Percentiles rank a stretch among this genome's conserved stretches.
Evolutionary conservation across 2,888 invertebrate genomes (phyloP).

Genomic region (Carpatolechia fugitivella): DNA sequence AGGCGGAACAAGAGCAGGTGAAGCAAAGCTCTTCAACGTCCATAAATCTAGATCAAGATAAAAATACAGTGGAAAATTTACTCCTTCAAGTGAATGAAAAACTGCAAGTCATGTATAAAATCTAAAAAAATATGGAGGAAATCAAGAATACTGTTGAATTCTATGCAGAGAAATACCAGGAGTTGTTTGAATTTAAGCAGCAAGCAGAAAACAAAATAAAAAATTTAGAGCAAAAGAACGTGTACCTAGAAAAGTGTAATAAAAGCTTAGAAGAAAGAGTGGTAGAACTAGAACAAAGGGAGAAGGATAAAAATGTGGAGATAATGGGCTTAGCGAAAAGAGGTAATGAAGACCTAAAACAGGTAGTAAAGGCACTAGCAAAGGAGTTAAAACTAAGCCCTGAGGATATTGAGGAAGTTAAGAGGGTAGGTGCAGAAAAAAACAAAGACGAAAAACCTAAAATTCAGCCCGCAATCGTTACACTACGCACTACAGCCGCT

Average conservation of each 20-base stretch:
- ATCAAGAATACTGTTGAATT: slow-evolving; percentile 12
- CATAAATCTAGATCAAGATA: neutral
- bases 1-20: neutral
- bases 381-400: slow-evolving; percentile 8
- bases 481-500: neutral
- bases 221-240: slow-evolving; percentile 16
- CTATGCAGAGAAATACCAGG: slow-evolving; percentile 19
- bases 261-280: slow-evolving; percentile 16
- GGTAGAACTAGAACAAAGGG: slow-evolving; percentile 9
- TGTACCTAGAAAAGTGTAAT: slow-evolving; percentile 21
- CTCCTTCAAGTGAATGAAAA: slow-evolving; percentile 19
- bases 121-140: slow-evolving; percentile 18
- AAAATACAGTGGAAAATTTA: neutral
- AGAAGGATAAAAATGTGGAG: slow-evolving; percentile 19
- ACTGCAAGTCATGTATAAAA: slow-evolving; percentile 15
- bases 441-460: neutral
- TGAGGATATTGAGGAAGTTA: slow-evolving; percentile 5
- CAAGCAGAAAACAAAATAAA: slow-evolving; percentile 18
- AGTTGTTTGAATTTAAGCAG: slow-evolving; percentile 17
- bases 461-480: neutral
- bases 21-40: neutral
- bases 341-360: neutral
- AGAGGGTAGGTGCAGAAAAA: slow-evolving; percentile 18
- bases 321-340: slow-evolving; percentile 11
- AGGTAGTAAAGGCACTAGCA: slow-evolving; percentile 3